A percentile compares a stretch with the other conserved stretches of the same genome.
Conservation (phyloP, 2,888 invertebrate species). For the Drosophila mayaguana region DNA sequence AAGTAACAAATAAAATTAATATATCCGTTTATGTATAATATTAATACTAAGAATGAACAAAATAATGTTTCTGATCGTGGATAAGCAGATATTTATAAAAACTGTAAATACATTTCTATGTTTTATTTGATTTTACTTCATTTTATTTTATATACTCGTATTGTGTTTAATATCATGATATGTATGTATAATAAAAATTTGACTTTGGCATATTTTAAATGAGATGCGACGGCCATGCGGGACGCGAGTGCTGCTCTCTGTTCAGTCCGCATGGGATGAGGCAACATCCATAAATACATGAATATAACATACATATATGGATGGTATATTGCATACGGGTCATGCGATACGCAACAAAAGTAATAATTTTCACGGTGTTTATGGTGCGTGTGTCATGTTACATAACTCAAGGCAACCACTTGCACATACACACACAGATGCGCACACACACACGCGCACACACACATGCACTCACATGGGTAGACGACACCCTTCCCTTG, state of each 20-base stretch:
- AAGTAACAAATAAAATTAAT: too few species aligned
- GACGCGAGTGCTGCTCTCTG: not conserved
- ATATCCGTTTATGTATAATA: too few species aligned
- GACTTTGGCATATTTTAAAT: not conserved
- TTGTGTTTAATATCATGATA: too few species aligned
- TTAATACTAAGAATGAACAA: too few species aligned
- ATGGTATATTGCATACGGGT: slow-evolving; percentile 43
- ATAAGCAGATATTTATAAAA: too few species aligned
- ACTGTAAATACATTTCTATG: too few species aligned
- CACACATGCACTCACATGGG: slow-evolving; percentile 1
- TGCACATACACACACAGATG: slow-evolving; percentile 17
- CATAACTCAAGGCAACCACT: slow-evolving; percentile 55
- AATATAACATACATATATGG: not conserved
- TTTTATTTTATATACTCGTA: too few species aligned
- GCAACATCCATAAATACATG: not conserved
- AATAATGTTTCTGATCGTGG: too few species aligned
- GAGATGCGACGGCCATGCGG: not conserved
- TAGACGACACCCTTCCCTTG: slow-evolving; percentile 37
- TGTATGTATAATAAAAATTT: not conserved
- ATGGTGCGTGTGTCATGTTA: slow-evolving; percentile 74
- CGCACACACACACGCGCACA: slow-evolving; percentile 5
- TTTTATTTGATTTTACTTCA: not conserved
- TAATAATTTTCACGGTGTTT: slow-evolving; percentile 69
- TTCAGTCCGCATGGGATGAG: not conserved
- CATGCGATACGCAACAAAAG: slow-evolving; percentile 39